Evolutionary conservation across 2,888 invertebrate species (phyloP), one percentile per base, ranked within the genome.

Genomic region (Lasioglossum vierecki): DNA sequence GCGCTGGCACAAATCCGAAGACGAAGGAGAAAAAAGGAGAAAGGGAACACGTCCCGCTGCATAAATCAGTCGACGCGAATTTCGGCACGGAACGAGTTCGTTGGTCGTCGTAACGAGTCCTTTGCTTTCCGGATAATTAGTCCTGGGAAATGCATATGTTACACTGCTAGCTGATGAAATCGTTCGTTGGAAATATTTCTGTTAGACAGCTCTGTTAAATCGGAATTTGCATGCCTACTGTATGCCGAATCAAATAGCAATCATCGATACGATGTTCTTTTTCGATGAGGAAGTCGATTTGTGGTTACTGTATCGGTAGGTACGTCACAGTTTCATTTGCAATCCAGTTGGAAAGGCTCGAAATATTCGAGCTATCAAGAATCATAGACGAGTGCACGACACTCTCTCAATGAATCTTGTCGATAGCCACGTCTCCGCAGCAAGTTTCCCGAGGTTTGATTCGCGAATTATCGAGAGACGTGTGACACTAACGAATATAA

Each of bases 61-160:
- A 30, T 60, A 72, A 79, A 72, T 73, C 78, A 41, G n/a, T 30
- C 5, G 57, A 63, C 60, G n/a, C 53, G 39, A 39, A 46, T n/a
- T 70, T 70, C 39, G 11, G 41, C 18, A n/a, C 8, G 3, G 68
- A n/a, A 41, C 35, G 1, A 68, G 66, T 15, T 30, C 30, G 30
- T 66, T 66, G 9, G 5, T 22, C 39, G 39, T 1, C 66, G 18
- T 66, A 35, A 66, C 66, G 35, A 66, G 35, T 9, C 35, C 18
- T 8, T 66, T 35, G 22, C 66, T 9, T 66, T 18, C 35, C 66
- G 66, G 35, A 6, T 30, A 63, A 63, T 63, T 63, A 63, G 15
- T 63, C 30, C 15, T 15, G 15, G 63, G 2, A 15, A 30, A 30
- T 30, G 26, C 13, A 13, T 63, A 4, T 26, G 9, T 5, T 5